Conservation (phyloP, 2,888 invertebrate genomes). For the Acrobasis consociella region DNA sequence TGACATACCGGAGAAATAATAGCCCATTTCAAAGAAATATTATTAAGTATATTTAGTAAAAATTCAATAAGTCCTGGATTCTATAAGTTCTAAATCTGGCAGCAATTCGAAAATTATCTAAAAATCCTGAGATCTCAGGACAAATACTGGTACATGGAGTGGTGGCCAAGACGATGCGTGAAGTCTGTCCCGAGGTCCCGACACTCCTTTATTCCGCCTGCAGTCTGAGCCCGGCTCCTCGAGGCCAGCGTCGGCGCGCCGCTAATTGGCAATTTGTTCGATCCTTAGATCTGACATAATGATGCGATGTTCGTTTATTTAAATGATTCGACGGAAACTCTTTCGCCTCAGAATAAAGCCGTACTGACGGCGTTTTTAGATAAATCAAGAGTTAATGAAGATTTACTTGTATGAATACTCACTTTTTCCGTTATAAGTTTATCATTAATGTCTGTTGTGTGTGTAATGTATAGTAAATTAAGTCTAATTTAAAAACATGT, state of each 20-base stretch:
- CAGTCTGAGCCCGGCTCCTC: conserved; percentile 46
- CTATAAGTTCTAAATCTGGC: no score
- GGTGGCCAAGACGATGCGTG: background rate
- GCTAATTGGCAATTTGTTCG: conserved; percentile 82
- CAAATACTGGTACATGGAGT: background rate
- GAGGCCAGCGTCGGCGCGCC: conserved; percentile 56
- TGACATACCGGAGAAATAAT: no score
- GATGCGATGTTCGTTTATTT: conserved; percentile 80
- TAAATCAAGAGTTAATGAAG: conserved; percentile 56
- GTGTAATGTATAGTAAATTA: background rate
- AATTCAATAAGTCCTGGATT: no score
- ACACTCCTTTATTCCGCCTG: conserved; percentile 34
- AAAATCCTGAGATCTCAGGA: no score
- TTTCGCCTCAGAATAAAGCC: conserved; percentile 53
- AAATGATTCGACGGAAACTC: conserved; percentile 80
- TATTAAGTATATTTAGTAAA: no score
- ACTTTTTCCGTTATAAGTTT: conserved; percentile 1
- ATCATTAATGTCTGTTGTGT: background rate
- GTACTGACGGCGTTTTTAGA: conserved; percentile 43
- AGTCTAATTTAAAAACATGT: conserved; percentile 2
- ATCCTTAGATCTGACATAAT: conserved; percentile 81
- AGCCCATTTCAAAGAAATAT: no score
- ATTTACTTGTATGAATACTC: conserved; percentile 16
- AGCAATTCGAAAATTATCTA: no score
- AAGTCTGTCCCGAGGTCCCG: conserved; percentile 18